phyloP scores from a whole-genome alignment of 1,140 invertebrate species.

The Phortica variegata region DNA sequence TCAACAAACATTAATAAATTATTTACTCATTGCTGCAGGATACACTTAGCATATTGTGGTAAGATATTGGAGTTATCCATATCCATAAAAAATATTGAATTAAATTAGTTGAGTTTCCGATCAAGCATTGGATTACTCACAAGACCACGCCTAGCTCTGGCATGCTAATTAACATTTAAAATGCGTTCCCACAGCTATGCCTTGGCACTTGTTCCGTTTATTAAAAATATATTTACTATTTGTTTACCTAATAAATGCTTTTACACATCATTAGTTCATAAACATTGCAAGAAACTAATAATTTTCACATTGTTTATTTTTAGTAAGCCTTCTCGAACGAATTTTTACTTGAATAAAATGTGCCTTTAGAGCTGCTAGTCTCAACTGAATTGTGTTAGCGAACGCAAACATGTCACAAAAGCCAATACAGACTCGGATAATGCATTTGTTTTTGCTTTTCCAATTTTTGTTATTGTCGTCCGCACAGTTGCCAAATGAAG shows the following conservation, averaged over 20 bases:
- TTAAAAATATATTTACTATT: slow-evolving; percentile 19
- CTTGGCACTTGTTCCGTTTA: slow-evolving; percentile 12
- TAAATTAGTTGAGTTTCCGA: not conserved
- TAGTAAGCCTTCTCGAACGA: slow-evolving; percentile 28
- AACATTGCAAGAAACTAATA: slow-evolving; percentile 8
- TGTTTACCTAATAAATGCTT: not conserved
- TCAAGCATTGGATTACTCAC: slow-evolving; percentile 1
- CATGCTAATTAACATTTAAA: slow-evolving; percentile 18
- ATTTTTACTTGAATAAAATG: slow-evolving; percentile 29
- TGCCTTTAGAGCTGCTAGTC: slow-evolving; percentile 29
- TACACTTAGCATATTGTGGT: not conserved
- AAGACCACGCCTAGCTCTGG: slow-evolving; percentile 34
- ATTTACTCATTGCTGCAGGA: too few species aligned
- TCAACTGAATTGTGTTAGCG: slow-evolving; percentile 17
- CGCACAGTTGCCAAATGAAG: slow-evolving; percentile 30
- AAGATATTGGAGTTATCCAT: not conserved
- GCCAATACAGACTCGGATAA: slow-evolving; percentile 1
- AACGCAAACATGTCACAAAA: slow-evolving; percentile 24
- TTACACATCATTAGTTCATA: slow-evolving; percentile 14
- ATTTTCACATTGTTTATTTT: slow-evolving; percentile 10
- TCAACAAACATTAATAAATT: too few species aligned
- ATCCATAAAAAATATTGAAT: not conserved
- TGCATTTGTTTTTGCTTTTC: slow-evolving; percentile 9
- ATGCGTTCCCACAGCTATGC: not conserved
- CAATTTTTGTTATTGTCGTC: slow-evolving; percentile 23